Base-by-base conservation (phyloP, 2,888 invertebrate species). In the Cylloceria caligata region DNA sequence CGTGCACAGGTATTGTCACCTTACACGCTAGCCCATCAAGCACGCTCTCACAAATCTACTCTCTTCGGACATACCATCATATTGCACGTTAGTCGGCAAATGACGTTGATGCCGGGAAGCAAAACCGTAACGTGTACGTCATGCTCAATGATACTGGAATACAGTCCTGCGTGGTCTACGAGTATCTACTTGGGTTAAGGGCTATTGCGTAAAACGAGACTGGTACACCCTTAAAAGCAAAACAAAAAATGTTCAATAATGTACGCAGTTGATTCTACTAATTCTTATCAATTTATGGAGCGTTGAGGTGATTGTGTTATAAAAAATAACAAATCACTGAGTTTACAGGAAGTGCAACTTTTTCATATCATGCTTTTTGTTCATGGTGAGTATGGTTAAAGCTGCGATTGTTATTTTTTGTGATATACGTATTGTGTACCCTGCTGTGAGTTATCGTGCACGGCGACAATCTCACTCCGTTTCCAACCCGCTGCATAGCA, bases 81-180 rank as follows among this genome's bases (percentile, higher is more conserved):
- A 7, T 16, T 34, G 19, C 36, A 19, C 34, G 34, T 49, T 72
- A 68, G 24, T 73, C 68, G 24, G 57, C 68, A 83, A 75, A 73
- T 72, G 39, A 77, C 60, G 36, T 27, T 39, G 64, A 27, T 68
- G 52, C 30, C 65, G 60, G n/a, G 60, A 49, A 57, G 75, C 82
- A 75, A 60, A 71, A 82, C 60, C 82, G 79, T 79, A 82, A 82
- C 82, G 69, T 71, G 73, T 75, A 79, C 82, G 82, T 79, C 79
- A 79, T 62, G 81, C 80, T 85, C 65, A 83, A 83, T 80, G 85
- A 85, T 81, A 84, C 78, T 71, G 68, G 75, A 83, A 82, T 80
- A 67, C 79, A 81, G 81, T 62, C 52, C 72, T 57, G 65, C 71
- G 64, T 81, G 75, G 78, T 57, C 75, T 75, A 60, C 71, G 69